Conservation (phyloP, 2,888 invertebrate species). For the Blera fallax region DNA sequence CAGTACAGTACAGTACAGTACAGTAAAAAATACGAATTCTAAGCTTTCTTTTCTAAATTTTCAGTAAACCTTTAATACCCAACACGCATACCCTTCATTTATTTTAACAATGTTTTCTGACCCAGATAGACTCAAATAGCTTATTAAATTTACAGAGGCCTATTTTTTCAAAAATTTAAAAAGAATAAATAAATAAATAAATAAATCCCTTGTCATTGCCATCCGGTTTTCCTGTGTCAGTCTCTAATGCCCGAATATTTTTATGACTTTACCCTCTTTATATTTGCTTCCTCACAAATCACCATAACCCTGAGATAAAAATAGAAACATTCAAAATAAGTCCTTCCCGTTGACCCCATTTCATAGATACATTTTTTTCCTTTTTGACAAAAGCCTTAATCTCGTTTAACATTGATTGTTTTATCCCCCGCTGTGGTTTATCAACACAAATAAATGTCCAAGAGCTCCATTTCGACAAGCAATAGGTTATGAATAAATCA, state of each 20-base stretch:
- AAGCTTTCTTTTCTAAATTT: too few relatives aligned
- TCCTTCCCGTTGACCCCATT: neutral
- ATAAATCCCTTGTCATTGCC: neutral
- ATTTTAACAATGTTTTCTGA: neutral
- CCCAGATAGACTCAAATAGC: neutral
- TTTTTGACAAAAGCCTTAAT: neutral
- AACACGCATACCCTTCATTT: too few relatives aligned
- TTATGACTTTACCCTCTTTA: neutral
- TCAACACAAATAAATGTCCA: neutral
- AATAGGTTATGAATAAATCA: constrained; percentile 25
- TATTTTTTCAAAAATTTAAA: neutral
- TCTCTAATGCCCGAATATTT: neutral
- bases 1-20: too few relatives aligned
- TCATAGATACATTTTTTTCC: neutral
- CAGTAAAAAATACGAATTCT: too few relatives aligned
- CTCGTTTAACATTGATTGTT: neutral
- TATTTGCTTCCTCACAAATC: neutral
- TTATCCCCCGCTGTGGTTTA: neutral
- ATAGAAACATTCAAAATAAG: too few relatives aligned
- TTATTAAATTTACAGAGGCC: too few relatives aligned
- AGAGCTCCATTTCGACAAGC: neutral
- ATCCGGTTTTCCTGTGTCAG: neutral
- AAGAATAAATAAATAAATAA: too few relatives aligned
- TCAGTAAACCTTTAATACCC: too few relatives aligned
- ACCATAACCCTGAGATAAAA: neutral